These are phyloP conservation scores for Ennomos erosarius DNA, from an alignment of 2,888 invertebrate genomes.

Conservation along the genomic window DNA sequence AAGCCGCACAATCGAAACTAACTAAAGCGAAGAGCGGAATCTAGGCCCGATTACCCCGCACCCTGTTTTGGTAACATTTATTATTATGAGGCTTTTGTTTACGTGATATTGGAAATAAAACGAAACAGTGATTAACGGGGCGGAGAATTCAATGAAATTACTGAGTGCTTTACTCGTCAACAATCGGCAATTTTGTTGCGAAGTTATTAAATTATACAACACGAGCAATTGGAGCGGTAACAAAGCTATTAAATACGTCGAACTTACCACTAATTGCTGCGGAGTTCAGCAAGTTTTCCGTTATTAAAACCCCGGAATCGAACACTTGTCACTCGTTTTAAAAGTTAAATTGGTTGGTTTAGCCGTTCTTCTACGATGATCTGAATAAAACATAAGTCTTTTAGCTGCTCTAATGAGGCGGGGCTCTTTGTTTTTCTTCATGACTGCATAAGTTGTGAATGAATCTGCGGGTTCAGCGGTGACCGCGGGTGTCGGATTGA, in stretches of 20 bases:
- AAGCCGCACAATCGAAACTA: conserved; percentile 58
- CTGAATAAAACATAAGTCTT: conserved; percentile 82
- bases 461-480: conserved; percentile 70
- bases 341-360: conserved; percentile 80
- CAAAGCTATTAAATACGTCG: conserved; percentile 51
- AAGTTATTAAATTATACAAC: conserved; percentile 41
- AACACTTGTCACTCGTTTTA: conserved; percentile 77
- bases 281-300: conserved; percentile 52
- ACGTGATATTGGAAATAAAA: conserved; percentile 20
- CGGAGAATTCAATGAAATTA: conserved; percentile 33
- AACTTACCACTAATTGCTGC: conserved; percentile 59
- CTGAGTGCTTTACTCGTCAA: conserved; percentile 31
- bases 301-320: conserved; percentile 62
- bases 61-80: conserved; percentile 33
- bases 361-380: conserved; percentile 64
- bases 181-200: conserved; percentile 34
- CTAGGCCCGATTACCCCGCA: conserved; percentile 42
- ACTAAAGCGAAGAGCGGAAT: conserved; percentile 54
- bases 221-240: conserved; percentile 38
- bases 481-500: conserved; percentile 71
- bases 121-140: conserved; percentile 24
- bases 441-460: conserved; percentile 79
- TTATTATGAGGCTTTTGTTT: conserved; percentile 36
- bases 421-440: conserved; percentile 71
- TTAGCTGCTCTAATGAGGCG: conserved; percentile 75